Conservation (phyloP, 2,113 vertebrate genomes). For the Pithys albifrons region DNA sequence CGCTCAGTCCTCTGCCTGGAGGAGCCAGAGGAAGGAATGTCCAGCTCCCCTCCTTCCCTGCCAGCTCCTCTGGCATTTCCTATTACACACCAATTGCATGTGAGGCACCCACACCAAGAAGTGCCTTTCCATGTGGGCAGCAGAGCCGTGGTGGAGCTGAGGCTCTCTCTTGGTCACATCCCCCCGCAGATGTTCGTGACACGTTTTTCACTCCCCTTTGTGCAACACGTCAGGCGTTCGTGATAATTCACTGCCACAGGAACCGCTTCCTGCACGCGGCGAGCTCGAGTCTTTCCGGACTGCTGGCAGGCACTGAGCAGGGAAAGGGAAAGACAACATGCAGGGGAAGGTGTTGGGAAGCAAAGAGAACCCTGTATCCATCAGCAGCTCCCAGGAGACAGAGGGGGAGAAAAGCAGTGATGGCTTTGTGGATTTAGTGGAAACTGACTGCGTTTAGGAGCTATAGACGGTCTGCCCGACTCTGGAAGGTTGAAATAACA, state of each 20-base stretch:
- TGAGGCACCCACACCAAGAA: fast-evolving
- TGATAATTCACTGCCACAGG: neutral
- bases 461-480: neutral
- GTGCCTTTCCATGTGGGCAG: neutral
- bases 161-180: neutral
- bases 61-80: neutral
- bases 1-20: neutral
- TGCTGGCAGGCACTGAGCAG: neutral
- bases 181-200: fast-evolving
- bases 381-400: neutral
- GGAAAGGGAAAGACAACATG: neutral
- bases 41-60: neutral
- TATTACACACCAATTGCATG: neutral
- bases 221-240: fast-evolving
- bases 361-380: neutral
- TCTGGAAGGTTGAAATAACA: neutral
- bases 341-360: neutral
- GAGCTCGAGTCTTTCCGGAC: neutral
- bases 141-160: neutral
- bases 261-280: neutral
- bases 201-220: neutral
- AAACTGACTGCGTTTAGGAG: neutral
- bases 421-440: neutral
- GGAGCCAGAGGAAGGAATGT: neutral
- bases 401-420: neutral